Base-by-base conservation (phyloP, 2,113 vertebrate genomes). In the Fulmarus glacialis region DNA sequence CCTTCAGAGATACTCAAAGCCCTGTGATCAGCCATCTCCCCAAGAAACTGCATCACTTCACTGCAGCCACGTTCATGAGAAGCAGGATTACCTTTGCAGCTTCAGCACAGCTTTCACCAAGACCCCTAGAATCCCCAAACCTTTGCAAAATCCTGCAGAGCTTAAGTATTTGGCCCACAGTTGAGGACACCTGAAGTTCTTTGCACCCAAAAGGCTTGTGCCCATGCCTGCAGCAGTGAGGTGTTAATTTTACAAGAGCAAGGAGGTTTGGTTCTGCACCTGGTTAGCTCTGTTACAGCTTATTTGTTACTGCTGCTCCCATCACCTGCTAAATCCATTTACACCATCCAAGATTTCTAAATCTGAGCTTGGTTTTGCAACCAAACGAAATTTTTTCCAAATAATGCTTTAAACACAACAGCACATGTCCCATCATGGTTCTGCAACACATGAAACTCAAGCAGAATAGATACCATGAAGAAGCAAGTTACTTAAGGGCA, bases 391-490 rank as follows among this genome's bases (percentile, higher is more conserved):
- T 14, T 36, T 52, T 52, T 58, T 36, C 48, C 36, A 62, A 64
- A 0, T 2, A 47, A 45, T 0, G 14, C 34, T 84, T 47, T 63
- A 48, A 73, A 23, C 27, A 40, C 58, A 34, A 24, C 12, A 38
- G 62, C 53, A 15, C 0, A 0, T 4, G 26, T 34, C 64, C 60
- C 62, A 8, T 22, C 1, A 1, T 24, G 32, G 30, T 19, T 56
- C 62, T 38, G 36, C 63, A 60, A 18, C 16, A 34, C 12, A 4
- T 0, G 0, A 27, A 29, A 32, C 30, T 53, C 74, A 2, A 43
- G 21, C 43, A 73, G 29, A 68, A 75, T 0, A 23, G 43, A 24
- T 3, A 12, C 48, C 48, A 22, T 1, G 11, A 68, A 80, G 63
- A 20, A 81, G 23, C 43, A 5, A 5, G 50, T 73, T 56, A 72